phyloP scores from a whole-genome alignment of 2,113 vertebrate genomes.

The Tetrax tetrax region DNA sequence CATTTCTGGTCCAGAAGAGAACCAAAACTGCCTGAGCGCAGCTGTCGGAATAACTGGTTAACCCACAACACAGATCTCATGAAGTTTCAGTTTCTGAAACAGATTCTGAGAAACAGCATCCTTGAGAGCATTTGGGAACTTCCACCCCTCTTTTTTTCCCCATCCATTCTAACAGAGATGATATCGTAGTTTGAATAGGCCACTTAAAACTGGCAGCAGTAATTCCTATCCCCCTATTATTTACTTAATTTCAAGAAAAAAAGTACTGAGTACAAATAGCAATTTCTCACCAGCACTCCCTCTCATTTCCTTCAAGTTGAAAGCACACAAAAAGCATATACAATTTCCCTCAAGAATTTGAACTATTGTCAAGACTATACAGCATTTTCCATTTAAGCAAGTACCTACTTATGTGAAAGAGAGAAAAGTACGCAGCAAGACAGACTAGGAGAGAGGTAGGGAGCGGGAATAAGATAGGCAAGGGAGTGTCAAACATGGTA shows the following conservation, averaged over 20 bases:
- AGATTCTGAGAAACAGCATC: neutral
- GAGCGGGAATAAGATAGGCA: neutral
- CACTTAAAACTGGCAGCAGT: neutral
- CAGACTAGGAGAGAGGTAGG: neutral
- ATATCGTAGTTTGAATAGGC: neutral
- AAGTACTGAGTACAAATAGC: neutral
- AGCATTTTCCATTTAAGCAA: neutral
- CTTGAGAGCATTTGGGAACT: neutral
- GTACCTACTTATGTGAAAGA: neutral
- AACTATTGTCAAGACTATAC: neutral
- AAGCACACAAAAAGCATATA: neutral
- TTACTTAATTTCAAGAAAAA: neutral
- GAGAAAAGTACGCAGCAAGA: neutral
- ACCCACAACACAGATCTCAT: neutral
- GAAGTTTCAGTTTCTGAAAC: neutral
- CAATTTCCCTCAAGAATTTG: neutral
- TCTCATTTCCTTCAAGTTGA: neutral
- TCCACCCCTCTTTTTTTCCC: neutral
- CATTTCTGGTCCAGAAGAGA: neutral
- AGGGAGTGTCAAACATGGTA: neutral
- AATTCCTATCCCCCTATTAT: neutral
- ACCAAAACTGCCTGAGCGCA: neutral
- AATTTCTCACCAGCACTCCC: neutral
- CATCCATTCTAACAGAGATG: neutral
- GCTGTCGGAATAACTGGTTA: neutral